phyloP scores from a whole-genome alignment of 2,888 invertebrate species.

The Acanthosoma haemorrhoidale region DNA sequence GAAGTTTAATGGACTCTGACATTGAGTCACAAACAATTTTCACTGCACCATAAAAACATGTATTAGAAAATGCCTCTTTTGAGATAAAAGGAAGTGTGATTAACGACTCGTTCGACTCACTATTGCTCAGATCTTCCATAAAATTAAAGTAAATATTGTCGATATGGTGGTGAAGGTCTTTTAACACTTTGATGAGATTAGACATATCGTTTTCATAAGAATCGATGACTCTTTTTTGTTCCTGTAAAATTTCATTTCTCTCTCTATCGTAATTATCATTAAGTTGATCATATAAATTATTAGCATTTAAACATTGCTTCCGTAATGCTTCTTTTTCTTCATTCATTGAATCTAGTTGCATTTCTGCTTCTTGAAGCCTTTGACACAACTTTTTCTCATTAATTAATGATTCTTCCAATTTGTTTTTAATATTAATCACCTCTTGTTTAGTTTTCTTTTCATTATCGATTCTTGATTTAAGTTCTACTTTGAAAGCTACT shows the following conservation, averaged over 20 bases:
- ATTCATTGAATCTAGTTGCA: neutral
- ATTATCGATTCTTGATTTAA: neutral
- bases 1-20: neutral
- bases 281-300: neutral
- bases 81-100: neutral
- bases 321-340: slow-evolving; percentile 5
- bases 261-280: neutral
- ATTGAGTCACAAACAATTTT: neutral
- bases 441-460: slow-evolving; percentile 17
- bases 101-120: neutral
- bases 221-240: neutral
- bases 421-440: neutral
- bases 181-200: slow-evolving; percentile 21
- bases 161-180: neutral
- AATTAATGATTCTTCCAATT: neutral
- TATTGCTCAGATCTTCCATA: neutral
- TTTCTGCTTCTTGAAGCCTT: neutral
- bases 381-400: neutral
- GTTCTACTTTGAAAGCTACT: slow-evolving; percentile 6
- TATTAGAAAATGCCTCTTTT: neutral
- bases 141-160: neutral
- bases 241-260: neutral
- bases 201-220: slow-evolving; percentile 22
- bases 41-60: neutral
- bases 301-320: neutral